phyloP scores from a whole-genome alignment of 2,113 vertebrate genomes.

The Sceloporus tristichus region DNA sequence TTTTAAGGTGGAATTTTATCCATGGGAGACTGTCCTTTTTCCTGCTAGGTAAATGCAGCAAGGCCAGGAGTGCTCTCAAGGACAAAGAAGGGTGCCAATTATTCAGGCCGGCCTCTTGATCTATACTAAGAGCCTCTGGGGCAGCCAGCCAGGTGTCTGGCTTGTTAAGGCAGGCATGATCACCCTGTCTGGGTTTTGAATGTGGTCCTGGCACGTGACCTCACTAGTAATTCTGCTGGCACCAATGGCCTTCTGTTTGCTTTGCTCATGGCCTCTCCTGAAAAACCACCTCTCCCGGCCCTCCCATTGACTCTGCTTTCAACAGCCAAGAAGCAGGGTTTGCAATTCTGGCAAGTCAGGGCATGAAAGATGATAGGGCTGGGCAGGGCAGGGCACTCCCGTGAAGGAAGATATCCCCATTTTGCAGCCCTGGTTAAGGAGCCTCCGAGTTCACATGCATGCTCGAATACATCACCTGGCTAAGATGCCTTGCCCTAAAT shows the following conservation, averaged over 20 bases:
- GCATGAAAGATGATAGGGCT: not conserved
- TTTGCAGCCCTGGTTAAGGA: not conserved
- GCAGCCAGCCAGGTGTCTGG: not conserved
- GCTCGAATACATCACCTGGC: slow-evolving; percentile 5
- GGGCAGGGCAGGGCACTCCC: slow-evolving; percentile 30
- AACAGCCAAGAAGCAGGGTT: not conserved
- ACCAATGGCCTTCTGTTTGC: not conserved
- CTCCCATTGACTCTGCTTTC: not conserved
- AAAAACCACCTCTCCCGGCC: not conserved
- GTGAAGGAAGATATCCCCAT: slow-evolving; percentile 17
- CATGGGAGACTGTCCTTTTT: not conserved
- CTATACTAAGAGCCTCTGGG: not conserved
- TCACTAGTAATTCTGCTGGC: slow-evolving; percentile 1
- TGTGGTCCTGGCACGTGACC: not conserved
- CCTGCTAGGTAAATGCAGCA: not conserved
- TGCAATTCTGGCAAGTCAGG: not conserved
- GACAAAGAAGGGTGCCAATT: not conserved
- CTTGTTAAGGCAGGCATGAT: not conserved
- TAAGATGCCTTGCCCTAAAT: not conserved
- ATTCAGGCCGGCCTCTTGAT: not conserved
- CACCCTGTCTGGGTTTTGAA: not conserved
- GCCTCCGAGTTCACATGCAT: too few species aligned
- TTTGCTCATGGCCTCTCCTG: not conserved
- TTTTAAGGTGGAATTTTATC: not conserved
- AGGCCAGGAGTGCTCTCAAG: not conserved